Evolutionary conservation across 1,140 invertebrate genomes (phyloP), one percentile per base, ranked within the genome.

Genomic region (Drosophila rufa): DNA sequence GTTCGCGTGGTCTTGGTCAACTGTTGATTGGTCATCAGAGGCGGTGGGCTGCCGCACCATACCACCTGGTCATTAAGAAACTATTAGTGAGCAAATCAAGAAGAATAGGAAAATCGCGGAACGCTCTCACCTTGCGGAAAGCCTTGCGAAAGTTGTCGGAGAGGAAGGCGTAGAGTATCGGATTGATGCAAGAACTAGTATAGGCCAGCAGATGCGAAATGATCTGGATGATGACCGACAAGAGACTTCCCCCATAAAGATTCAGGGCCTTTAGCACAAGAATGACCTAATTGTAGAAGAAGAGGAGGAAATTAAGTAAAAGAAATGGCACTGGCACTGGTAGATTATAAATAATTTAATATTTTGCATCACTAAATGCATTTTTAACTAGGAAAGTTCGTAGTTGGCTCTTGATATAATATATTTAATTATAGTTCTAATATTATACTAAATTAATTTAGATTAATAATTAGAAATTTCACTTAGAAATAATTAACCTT

Each of bases 151-250:
- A 97, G 84, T 97, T 97, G 66, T 97, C 96, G 3, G 96, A 97
- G 0, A 97, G 93, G 83, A 97, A 97, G 1, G 97, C 98, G 93
- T 99, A 99, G n/a, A 99, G 94, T 69, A 99, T 97, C 0, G 98
- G 98, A 93, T 99, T 99, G 67, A 99, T 96, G 90, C 98, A 99
- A 74, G 97, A 97, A 94, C 99, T 99, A 93, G 96, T 97, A 93
- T 99, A 99, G 4, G 98, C 98, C 56, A 99, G 93, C n/a, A 98
- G 97, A 85, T 99, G 97, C 8, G 97, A 96, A 5, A 95, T 95
- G 71, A 98, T 97, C 93, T 98, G 97, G 7, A 96, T 93, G 19
- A 96, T 95, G 79, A 97, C 95, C 59, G 95, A 95, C 53, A 95
- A 93, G 80, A 95, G 94, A 9, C 94, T 92, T 1, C 93, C 94